A percentile compares a stretch with the other conserved stretches of the same genome.
These are phyloP conservation scores for Heterotilapia buettikoferi DNA, from an alignment of 2,113 vertebrate genomes.

Conservation along the genomic window DNA sequence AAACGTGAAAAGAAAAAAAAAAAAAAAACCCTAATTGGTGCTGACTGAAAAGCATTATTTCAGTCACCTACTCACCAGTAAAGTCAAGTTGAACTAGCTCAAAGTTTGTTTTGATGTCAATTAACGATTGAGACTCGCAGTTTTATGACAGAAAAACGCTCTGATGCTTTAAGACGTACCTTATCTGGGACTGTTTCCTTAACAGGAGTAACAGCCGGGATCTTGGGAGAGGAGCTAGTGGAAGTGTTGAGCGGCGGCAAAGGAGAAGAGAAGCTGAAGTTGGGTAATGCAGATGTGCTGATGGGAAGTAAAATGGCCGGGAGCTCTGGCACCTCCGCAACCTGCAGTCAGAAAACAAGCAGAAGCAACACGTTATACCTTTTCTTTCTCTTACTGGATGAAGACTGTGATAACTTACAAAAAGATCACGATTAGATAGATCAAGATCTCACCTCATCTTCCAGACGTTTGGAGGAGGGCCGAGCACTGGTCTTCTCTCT, in stretches of 20 bases:
- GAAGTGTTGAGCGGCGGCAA: constrained; percentile 44
- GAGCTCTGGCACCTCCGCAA: constrained; percentile 76
- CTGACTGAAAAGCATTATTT: neutral
- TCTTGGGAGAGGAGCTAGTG: constrained; percentile 36
- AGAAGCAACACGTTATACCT: neutral
- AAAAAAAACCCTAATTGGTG: neutral
- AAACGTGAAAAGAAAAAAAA: neutral
- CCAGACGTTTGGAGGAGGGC: constrained; percentile 70
- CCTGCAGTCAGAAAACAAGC: constrained; percentile 44
- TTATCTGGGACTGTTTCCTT: constrained; percentile 40
- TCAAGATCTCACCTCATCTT: constrained; percentile 72
- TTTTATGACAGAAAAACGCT: neutral
- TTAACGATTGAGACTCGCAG: neutral
- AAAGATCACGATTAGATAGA: neutral
- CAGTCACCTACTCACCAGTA: neutral
- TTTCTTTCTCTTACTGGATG: neutral
- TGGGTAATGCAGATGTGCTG: constrained; percentile 78
- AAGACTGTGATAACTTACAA: neutral
- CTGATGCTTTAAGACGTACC: constrained; percentile 21
- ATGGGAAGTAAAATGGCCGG: constrained; percentile 86
- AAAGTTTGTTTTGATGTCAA: neutral
- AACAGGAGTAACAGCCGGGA: constrained; percentile 35
- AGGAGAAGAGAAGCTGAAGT: constrained; percentile 81
- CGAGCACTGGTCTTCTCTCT: constrained; percentile 73
- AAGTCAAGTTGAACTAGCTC: neutral